Conservation (phyloP, 2,888 invertebrate species). For the Arge pagana region DNA sequence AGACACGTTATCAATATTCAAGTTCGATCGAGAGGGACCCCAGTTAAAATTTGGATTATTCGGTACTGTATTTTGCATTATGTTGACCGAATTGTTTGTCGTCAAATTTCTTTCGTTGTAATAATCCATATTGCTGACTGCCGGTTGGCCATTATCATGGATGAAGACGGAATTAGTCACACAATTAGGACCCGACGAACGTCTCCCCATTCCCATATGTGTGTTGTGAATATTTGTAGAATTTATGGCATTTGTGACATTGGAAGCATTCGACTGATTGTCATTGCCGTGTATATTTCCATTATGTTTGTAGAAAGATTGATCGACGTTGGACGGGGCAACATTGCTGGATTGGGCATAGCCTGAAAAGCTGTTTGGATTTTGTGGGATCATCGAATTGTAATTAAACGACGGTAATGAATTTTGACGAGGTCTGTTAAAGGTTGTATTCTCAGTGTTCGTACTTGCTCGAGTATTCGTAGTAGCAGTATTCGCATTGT, state of each 20-base stretch:
- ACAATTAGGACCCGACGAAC: neutral
- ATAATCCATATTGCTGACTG: neutral
- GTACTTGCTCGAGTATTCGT: no score
- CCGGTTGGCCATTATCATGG: neutral
- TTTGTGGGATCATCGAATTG: neutral
- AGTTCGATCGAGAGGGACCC: neutral
- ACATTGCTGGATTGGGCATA: neutral
- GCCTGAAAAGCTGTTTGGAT: neutral
- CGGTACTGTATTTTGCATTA: neutral
- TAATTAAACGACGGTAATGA: no score
- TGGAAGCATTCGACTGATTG: neutral
- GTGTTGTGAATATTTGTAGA: neutral
- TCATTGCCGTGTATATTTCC: slow-evolving; percentile 1
- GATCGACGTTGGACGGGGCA: neutral
- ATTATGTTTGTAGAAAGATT: neutral
- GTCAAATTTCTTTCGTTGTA: neutral
- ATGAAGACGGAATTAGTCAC: neutral
- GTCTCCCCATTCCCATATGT: neutral
- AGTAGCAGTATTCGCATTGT: no score
- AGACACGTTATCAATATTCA: neutral
- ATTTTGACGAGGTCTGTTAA: no score
- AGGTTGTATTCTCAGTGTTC: no score
- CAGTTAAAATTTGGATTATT: slow-evolving; percentile 1
- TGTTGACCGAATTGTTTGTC: neutral
- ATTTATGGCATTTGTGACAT: neutral